Base-by-base conservation (phyloP, 1,140 invertebrate genomes). In the Cylas formicarius region DNA sequence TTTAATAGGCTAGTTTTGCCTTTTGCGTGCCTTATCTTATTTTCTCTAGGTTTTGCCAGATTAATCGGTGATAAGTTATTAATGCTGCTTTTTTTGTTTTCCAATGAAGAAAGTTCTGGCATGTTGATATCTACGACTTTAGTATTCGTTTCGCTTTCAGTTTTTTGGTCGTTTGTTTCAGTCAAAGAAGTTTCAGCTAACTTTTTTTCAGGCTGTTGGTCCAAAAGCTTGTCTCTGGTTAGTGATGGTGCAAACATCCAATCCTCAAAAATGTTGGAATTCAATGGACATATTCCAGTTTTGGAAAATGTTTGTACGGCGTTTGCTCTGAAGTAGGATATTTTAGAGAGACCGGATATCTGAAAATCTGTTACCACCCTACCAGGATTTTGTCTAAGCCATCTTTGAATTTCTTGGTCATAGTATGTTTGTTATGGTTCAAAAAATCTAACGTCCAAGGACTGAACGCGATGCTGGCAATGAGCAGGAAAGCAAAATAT, bases 371-470 rank as follows among this genome's bases (percentile, higher is more conserved):
- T 55, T 13, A 68, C 48, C 8, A 52, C 24, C 33, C 57, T 32
- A 9, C 55, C 58, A 7, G 57, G 53, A 20, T 57, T 44, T 8
- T 48, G 32, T 27, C 46, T 47, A 24, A 61, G 31, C 38, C 53
- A 61, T 13, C 24, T 24, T 9, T 45, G 7, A 2, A 54, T 18
- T 35, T 50, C 50, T 39, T 48, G 36, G 27, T 43, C 37, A 17
- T 45, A 59, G 26, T 41, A 56, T 9, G 38, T 58, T 16, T 59
- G 55, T 21, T 65, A 29, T 23, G 62, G 55, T 7, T 43, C 44
- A 46, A 66, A 67, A 33, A 67, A 51, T 28, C 40, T 48, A 28
- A 66, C 60, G 55, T 69, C 66, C 18, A 69, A 48, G n/a, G 65
- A 65, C 42, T 70, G 64, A 7, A 56, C 44, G 0, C 51, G 39